Conservation (phyloP, 2,888 invertebrate species). For the Thereva nobilitata region DNA sequence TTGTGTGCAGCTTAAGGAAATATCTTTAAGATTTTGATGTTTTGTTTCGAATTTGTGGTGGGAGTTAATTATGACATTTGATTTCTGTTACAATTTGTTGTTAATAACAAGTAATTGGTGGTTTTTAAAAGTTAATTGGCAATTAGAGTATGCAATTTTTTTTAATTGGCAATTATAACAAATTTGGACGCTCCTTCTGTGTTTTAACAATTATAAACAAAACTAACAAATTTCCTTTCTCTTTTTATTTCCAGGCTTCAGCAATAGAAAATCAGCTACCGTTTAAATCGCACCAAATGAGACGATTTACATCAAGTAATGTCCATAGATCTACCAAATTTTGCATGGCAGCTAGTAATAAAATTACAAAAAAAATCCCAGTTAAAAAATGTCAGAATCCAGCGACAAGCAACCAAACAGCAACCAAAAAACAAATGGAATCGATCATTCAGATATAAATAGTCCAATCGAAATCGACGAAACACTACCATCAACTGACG, state of each 20-base stretch:
- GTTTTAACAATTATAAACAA: no score
- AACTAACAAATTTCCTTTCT: no score
- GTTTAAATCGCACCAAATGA: constrained; percentile 10
- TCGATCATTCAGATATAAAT: not conserved
- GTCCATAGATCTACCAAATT: constrained; percentile 8
- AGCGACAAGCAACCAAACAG: constrained; percentile 12
- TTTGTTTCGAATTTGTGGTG: no score
- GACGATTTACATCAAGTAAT: constrained; percentile 3
- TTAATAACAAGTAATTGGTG: no score
- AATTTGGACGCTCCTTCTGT: no score
- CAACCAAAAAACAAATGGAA: constrained; percentile 14
- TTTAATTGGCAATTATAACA: no score
- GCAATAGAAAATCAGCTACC: not conserved
- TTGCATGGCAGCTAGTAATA: constrained; percentile 13
- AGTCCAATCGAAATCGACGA: constrained; percentile 5
- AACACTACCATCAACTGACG: not conserved
- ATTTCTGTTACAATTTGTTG: no score
- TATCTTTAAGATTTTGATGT: no score
- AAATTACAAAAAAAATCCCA: not conserved
- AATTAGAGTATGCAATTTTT: no score
- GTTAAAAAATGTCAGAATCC: constrained; percentile 24
- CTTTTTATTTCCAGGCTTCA: constrained; percentile 11
- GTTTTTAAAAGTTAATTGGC: no score
- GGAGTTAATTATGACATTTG: no score
- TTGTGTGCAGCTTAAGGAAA: no score